phyloP scores from a whole-genome alignment of 2,797 vertebrate genomes.

The Simalia tracyae region DNA sequence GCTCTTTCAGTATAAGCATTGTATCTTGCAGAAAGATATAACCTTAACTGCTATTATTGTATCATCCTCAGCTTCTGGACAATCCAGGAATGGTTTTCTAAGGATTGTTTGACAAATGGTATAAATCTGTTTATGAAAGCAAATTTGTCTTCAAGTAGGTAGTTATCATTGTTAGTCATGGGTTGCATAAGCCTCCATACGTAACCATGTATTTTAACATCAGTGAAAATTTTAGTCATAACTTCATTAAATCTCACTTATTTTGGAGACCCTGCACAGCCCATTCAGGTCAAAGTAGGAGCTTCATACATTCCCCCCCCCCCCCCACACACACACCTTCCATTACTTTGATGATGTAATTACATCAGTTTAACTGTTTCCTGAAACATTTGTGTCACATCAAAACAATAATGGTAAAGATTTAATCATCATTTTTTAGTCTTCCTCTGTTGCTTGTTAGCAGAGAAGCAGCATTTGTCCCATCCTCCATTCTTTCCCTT shows the following conservation, averaged over 20 bases:
- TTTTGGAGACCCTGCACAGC: not conserved
- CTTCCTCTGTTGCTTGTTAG: not conserved
- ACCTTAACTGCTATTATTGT: not conserved
- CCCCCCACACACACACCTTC: not conserved
- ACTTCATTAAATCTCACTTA: not conserved
- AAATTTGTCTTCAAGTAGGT: not conserved
- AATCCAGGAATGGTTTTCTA: not conserved
- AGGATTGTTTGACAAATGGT: not conserved
- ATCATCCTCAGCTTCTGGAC: not conserved
- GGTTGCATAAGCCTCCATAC: not conserved
- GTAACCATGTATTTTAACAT: not conserved
- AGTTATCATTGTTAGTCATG: constrained; percentile 4
- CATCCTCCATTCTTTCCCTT: not conserved
- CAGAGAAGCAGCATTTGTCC: not conserved
- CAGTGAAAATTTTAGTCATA: not conserved
- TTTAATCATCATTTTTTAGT: not conserved
- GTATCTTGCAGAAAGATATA: not conserved
- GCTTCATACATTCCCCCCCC: not conserved
- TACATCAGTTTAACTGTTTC: not conserved
- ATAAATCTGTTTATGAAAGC: constrained; percentile 16
- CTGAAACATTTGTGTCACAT: not conserved
- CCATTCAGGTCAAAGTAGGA: not conserved
- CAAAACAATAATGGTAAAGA: not conserved
- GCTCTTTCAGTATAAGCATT: not conserved
- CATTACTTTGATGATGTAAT: not conserved